phyloP scores from a whole-genome alignment of 2,797 vertebrate species.

The Falco novaeseelandiae region DNA sequence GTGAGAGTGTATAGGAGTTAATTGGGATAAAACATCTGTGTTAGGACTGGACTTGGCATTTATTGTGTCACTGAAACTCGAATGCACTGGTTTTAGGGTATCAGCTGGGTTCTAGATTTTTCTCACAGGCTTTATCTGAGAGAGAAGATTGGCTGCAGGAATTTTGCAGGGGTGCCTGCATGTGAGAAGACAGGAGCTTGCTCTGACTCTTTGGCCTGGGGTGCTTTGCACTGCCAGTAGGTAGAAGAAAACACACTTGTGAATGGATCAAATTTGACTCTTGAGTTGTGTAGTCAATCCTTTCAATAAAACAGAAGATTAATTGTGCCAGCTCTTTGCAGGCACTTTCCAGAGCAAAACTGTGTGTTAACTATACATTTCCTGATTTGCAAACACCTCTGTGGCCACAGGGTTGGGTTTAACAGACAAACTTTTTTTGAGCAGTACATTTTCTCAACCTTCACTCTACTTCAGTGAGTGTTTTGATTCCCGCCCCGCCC shows the following conservation, averaged over 20 bases:
- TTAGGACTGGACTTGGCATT: neutral
- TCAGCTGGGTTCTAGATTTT: neutral
- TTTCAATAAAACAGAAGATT: neutral
- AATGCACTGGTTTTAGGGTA: fast-evolving
- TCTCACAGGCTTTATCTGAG: neutral
- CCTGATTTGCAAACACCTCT: neutral
- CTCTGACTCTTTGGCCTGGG: neutral
- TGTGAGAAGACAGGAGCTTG: neutral
- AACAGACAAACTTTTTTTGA: neutral
- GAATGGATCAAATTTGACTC: too few relatives aligned
- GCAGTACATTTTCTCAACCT: neutral
- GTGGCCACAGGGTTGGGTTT: neutral
- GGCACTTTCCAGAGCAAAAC: neutral
- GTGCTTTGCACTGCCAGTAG: fast-evolving
- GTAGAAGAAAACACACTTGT: neutral
- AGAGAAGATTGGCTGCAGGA: fast-evolving
- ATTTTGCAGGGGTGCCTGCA: neutral
- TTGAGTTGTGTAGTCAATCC: fast-evolving
- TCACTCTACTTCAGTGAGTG: neutral
- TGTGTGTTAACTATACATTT: neutral
- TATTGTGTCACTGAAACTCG: neutral
- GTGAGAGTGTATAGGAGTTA: neutral
- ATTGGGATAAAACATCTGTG: fast-evolving
- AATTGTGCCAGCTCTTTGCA: fast-evolving
- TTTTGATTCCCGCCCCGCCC: neutral